phyloP scores from a whole-genome alignment of 2,113 vertebrate genomes.

The Misgurnus anguillicaudatus region DNA sequence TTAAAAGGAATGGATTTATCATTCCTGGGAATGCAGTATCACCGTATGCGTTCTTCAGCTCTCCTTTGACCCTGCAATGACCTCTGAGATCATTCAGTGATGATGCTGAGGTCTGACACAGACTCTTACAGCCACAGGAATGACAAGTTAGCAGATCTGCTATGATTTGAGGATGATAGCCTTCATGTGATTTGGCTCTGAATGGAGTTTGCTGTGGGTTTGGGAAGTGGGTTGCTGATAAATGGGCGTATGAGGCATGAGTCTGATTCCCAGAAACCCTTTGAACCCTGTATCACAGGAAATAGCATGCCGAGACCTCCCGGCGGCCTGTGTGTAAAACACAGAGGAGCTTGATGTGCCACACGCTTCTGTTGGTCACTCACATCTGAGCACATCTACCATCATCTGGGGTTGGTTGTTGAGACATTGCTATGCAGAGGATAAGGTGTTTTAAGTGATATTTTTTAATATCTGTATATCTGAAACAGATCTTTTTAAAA shows the following conservation, averaged over 20 bases:
- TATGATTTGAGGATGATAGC: slow-evolving; percentile 10
- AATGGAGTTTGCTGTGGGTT: slow-evolving; percentile 39
- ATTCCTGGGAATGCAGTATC: background rate
- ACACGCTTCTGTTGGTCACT: background rate
- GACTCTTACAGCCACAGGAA: slow-evolving; percentile 18
- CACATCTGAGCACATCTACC: background rate
- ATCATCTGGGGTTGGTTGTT: too few relatives aligned
- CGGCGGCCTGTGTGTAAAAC: slow-evolving; percentile 66
- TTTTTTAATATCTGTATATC: background rate
- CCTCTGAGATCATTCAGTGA: slow-evolving; percentile 20
- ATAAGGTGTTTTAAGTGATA: slow-evolving; percentile 49
- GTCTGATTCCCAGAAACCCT: slow-evolving; percentile 65
- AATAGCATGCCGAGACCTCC: slow-evolving; percentile 69
- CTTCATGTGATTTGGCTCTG: slow-evolving; percentile 20
- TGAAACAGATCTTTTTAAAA: too few relatives aligned
- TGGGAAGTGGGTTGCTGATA: slow-evolving; percentile 57
- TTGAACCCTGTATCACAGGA: slow-evolving; percentile 72
- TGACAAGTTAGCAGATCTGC: slow-evolving; percentile 32
- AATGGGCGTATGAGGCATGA: slow-evolving; percentile 66
- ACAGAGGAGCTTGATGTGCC: background rate
- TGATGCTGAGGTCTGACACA: background rate
- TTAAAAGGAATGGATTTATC: background rate
- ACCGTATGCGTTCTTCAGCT: too few relatives aligned
- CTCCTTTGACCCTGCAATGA: slow-evolving; percentile 14
- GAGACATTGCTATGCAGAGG: too few relatives aligned